Base-by-base conservation (phyloP, 2,113 vertebrate species). In the Ameiurus melas region DNA sequence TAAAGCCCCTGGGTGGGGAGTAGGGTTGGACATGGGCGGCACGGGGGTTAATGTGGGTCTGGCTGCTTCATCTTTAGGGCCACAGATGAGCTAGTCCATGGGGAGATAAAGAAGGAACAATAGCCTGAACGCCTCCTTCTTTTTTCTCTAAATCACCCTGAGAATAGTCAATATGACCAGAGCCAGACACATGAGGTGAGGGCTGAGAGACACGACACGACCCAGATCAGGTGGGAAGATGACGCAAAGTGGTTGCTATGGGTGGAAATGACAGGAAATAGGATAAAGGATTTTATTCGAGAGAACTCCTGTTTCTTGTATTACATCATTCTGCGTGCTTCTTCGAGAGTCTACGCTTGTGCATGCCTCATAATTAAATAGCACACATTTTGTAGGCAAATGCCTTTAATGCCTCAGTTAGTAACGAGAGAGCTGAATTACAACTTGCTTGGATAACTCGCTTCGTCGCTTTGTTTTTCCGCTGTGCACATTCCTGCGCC, bases 11-110 rank as follows among this genome's bases (percentile, higher is more conserved):
- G 90, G 86, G 78, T 85, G 5, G 39, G 25, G 43, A 84, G 83
- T 10, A 30, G 70, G 70, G 68, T 30, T 82, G 68, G 55, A 82
- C 36, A 51, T 87, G n/a, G 81, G 36, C 68, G 33, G 39, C 1
- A 25, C 60, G 78, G 83, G 88, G 88, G 88, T 87, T 90, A 89
- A 90, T 90, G 77, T 87, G 71, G 83, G 85, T 89, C 85, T 89
- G 89, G 82, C 78, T 87, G 62, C 73, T 83, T 62, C 87, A 83
- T 89, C 83, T 86, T 91, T 62, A 82, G 78, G 57, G 85, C 77
- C 85, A 51, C 85, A 89, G 85, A 87, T 89, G 89, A 90, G 85
- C 66, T 77, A 39, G 68, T 89, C 90, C 53, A 33, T 68, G 33
- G 85, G 89, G 89, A 91, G 53, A 43, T 30, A n/a, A 14, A 30